A percentile compares a stretch with the other conserved stretches of the same genome.
Evolutionary conservation across 2,113 vertebrate species (phyloP).

Genomic region (Perccottus glenii): DNA sequence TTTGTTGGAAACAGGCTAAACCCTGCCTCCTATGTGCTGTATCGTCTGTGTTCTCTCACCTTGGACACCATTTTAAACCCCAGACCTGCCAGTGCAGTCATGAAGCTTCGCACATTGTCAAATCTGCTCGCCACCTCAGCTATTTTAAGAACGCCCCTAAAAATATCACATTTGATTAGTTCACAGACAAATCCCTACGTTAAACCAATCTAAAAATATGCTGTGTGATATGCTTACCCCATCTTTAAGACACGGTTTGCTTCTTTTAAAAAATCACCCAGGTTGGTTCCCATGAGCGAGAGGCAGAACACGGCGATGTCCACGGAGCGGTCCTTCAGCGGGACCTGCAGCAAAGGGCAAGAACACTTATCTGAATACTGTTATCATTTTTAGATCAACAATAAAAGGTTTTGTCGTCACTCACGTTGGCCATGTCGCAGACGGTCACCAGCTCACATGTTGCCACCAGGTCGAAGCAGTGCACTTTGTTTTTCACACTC

Average conservation of each 20-base stretch:
- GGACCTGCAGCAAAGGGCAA: conserved; percentile 80
- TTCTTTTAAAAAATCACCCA: conserved; percentile 88
- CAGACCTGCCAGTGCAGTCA: conserved; percentile 77
- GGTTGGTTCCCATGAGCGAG: conserved; percentile 95
- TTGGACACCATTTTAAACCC: conserved; percentile 87
- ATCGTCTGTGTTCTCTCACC: conserved; percentile 71
- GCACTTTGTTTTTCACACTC: conserved; percentile 87
- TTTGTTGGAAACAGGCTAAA: no score
- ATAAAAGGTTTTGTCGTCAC: conserved; percentile 6
- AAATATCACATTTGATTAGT: not conserved
- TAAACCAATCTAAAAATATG: no score
- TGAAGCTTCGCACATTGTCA: conserved; percentile 80
- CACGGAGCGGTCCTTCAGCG: conserved; percentile 80
- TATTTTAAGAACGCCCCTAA: conserved; percentile 88
- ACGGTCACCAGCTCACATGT: conserved; percentile 85
- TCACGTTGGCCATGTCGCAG: conserved; percentile 93
- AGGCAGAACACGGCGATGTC: conserved; percentile 93
- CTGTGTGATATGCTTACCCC: conserved; percentile 73
- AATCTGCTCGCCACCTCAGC: conserved; percentile 95
- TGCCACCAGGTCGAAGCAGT: conserved; percentile 90
- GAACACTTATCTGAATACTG: not conserved
- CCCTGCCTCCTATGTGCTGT: not conserved
- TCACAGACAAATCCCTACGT: not conserved
- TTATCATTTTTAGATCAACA: fast-evolving
- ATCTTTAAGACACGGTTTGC: conserved; percentile 89